phyloP scores from a whole-genome alignment of 2,888 invertebrate genomes.

The Drosophila histrio region DNA sequence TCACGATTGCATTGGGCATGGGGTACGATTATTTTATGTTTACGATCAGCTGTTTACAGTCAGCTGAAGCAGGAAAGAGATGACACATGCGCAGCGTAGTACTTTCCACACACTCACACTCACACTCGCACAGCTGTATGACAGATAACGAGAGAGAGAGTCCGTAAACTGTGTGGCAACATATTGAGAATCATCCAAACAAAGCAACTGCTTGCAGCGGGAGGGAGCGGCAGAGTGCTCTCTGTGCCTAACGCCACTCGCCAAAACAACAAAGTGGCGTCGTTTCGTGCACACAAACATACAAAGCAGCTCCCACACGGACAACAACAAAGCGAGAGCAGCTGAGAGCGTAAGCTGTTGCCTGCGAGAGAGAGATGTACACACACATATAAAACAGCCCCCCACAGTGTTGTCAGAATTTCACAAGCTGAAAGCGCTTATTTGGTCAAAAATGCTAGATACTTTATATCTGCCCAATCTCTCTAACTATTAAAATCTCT shows the following conservation, averaged over 20 bases:
- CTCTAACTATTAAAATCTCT: too few relatives aligned
- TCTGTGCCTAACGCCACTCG: slow-evolving; percentile 6
- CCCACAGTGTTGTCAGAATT: too few relatives aligned
- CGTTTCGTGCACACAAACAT: slow-evolving; percentile 10
- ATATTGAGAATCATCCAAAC: slow-evolving; percentile 23
- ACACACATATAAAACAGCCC: too few relatives aligned
- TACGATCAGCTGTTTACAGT: slow-evolving; percentile 61
- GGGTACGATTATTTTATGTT: slow-evolving; percentile 45
- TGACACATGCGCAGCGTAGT: slow-evolving; percentile 36
- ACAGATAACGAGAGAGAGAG: slow-evolving; percentile 32
- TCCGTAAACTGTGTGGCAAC: slow-evolving; percentile 23
- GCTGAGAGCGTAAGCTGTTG: background rate
- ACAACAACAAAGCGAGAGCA: slow-evolving; percentile 1
- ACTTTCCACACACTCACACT: slow-evolving; percentile 10
- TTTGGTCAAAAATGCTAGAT: too few relatives aligned
- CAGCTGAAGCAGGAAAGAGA: slow-evolving; percentile 38
- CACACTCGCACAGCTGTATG: slow-evolving; percentile 1
- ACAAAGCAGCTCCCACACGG: too few relatives aligned
- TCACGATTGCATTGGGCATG: slow-evolving; percentile 27
- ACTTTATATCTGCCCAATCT: too few relatives aligned
- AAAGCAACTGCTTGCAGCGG: slow-evolving; percentile 23
- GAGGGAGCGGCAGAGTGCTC: background rate
- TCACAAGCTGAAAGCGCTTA: too few relatives aligned
- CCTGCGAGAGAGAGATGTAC: slow-evolving; percentile 2
- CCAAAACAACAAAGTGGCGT: slow-evolving; percentile 34